Percentiles rank a stretch among this genome's conserved stretches.
Conservation (phyloP, 2,888 invertebrate genomes). For the Drosophila anomalata region DNA sequence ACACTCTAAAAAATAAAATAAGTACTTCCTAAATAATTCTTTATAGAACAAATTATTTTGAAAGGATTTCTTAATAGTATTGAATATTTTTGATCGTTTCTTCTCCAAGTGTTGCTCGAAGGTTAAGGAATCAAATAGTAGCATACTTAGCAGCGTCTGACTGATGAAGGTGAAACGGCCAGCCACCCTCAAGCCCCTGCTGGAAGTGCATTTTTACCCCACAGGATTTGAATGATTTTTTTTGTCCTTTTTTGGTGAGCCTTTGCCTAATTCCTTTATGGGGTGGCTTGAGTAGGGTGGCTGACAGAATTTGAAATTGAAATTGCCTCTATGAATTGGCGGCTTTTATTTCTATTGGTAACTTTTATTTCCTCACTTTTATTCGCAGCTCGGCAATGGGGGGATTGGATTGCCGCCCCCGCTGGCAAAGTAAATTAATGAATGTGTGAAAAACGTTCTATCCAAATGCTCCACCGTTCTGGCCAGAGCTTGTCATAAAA, state of each 20-base stretch:
- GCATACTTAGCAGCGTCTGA: slow-evolving; percentile 57
- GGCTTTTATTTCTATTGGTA: slow-evolving; percentile 60
- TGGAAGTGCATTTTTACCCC: slow-evolving; percentile 65
- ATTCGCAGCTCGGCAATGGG: neutral
- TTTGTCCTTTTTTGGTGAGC: slow-evolving; percentile 5
- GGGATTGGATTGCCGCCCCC: neutral
- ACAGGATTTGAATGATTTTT: slow-evolving; percentile 47
- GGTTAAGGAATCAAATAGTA: slow-evolving; percentile 63
- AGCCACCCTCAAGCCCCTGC: slow-evolving; percentile 36
- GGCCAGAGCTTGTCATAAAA: slow-evolving; percentile 58
- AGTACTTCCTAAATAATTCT: no score
- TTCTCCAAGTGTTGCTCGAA: neutral
- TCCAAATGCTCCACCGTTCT: slow-evolving; percentile 38
- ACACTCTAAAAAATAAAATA: neutral
- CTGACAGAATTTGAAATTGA: slow-evolving; percentile 78
- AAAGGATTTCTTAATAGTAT: no score
- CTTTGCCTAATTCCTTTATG: slow-evolving; percentile 34
- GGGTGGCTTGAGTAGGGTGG: slow-evolving; percentile 51
- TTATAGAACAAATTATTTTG: no score
- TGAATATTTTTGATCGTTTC: neutral
- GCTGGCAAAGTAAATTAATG: slow-evolving; percentile 54
- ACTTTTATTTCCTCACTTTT: slow-evolving; percentile 61
- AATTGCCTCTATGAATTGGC: slow-evolving; percentile 71
- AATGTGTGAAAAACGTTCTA: slow-evolving; percentile 64
- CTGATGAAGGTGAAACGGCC: slow-evolving; percentile 53